Evolutionary conservation across 2,888 invertebrate genomes (phyloP).

Genomic region (Drosophila cracens): DNA sequence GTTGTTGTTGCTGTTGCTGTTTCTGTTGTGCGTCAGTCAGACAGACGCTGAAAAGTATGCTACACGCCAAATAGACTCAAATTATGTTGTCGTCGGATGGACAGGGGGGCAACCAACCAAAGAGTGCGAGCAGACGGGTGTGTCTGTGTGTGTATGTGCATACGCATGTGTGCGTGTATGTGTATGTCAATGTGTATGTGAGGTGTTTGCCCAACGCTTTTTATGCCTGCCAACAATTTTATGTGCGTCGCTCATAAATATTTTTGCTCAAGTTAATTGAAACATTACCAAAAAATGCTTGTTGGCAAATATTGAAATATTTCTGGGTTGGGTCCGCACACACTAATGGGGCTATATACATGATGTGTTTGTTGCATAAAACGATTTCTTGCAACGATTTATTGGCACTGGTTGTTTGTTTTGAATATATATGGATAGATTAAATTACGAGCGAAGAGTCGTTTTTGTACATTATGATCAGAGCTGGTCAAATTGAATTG

Average conservation of each 20-base stretch:
- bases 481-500: not conserved
- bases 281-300: slow-evolving; percentile 73
- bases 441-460: slow-evolving; percentile 15
- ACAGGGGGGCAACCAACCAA: not conserved
- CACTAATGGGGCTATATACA: slow-evolving; percentile 20
- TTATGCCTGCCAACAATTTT: slow-evolving; percentile 63
- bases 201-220: slow-evolving; percentile 55
- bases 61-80: slow-evolving; percentile 67
- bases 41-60: slow-evolving; percentile 64
- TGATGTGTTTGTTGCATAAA: slow-evolving; percentile 39
- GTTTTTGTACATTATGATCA: slow-evolving; percentile 11
- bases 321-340: slow-evolving; percentile 15
- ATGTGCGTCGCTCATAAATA: slow-evolving; percentile 66
- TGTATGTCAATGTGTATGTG: slow-evolving; percentile 8
- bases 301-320: slow-evolving; percentile 71
- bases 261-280: slow-evolving; percentile 76
- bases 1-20: not conserved
- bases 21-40: slow-evolving; percentile 42
- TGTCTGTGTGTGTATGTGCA: not conserved
- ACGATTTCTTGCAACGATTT: slow-evolving; percentile 62
- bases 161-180: slow-evolving; percentile 1
- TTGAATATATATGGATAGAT: slow-evolving; percentile 1
- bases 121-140: slow-evolving; percentile 4
- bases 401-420: slow-evolving; percentile 37
- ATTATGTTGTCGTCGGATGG: slow-evolving; percentile 59